A percentile compares a stretch with the other conserved stretches of the same genome.
Evolutionary conservation across 2,888 invertebrate genomes (phyloP).

Genomic region (Diabrotica balteata): DNA sequence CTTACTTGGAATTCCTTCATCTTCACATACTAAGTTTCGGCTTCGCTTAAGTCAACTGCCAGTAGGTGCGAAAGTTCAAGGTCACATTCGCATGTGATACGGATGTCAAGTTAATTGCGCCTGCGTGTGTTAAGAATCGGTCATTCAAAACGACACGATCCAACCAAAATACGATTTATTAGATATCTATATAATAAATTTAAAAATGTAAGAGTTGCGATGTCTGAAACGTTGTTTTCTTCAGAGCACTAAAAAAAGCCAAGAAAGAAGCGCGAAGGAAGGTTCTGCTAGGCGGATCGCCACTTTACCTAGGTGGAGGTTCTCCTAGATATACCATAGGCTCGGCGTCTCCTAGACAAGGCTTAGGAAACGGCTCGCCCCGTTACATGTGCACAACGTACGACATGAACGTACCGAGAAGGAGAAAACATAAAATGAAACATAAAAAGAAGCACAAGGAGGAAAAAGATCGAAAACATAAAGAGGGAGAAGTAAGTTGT

Average conservation of each 20-base stretch:
- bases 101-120: too few species aligned
- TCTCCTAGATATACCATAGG: constrained; percentile 62
- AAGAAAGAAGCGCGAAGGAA: constrained; percentile 79
- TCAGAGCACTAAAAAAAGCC: constrained; percentile 74
- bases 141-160: too few species aligned
- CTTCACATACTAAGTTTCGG: too few species aligned
- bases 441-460: constrained; percentile 80
- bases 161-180: too few species aligned
- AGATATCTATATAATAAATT: too few species aligned
- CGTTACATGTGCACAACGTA: constrained; percentile 58
- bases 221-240: background rate
- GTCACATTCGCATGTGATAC: too few species aligned
- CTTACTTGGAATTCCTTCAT: too few species aligned
- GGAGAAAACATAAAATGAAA: constrained; percentile 68
- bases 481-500: constrained; percentile 54
- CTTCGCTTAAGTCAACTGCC: too few species aligned
- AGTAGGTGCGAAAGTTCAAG: too few species aligned
- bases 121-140: too few species aligned
- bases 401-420: constrained; percentile 55
- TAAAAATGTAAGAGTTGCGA: too few species aligned
- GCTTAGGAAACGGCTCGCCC: constrained; percentile 67
- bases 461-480: constrained; percentile 61
- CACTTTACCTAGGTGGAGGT: constrained; percentile 43
- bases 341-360: constrained; percentile 66
- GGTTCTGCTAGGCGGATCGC: constrained; percentile 52